These are phyloP conservation scores for Brachyalestes nurse DNA, from an alignment of 2,797 vertebrate genomes.

Conservation along the genomic window DNA sequence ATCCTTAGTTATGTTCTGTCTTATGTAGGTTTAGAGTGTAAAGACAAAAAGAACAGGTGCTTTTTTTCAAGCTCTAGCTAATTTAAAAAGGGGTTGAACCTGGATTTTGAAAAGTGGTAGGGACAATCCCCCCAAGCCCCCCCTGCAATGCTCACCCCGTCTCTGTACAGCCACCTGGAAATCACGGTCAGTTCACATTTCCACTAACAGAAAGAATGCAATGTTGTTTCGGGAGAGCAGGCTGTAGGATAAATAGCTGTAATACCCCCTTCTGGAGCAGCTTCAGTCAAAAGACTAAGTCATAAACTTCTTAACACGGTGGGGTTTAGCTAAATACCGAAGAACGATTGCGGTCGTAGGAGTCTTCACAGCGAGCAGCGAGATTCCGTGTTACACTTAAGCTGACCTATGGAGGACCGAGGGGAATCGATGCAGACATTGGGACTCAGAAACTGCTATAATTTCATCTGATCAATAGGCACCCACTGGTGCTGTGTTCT, in stretches of 20 bases:
- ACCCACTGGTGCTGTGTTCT: slow-evolving; percentile 9
- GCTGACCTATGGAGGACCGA: slow-evolving; percentile 24
- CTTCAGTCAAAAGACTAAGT: background rate
- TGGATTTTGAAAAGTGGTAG: too few species aligned
- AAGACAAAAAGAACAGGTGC: too few species aligned
- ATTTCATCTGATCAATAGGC: slow-evolving; percentile 38
- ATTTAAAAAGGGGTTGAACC: too few species aligned
- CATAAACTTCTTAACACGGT: background rate
- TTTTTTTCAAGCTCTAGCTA: too few species aligned
- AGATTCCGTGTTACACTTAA: background rate
- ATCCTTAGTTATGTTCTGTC: too few species aligned
- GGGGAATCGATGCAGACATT: slow-evolving; percentile 19
- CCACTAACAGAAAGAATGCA: background rate
- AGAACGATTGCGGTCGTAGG: background rate
- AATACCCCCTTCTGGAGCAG: background rate
- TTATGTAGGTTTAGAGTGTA: too few species aligned
- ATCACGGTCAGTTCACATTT: background rate
- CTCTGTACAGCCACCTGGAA: background rate
- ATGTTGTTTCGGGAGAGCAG: too few species aligned
- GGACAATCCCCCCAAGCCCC: too few species aligned
- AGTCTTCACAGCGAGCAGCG: background rate
- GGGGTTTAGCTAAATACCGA: background rate
- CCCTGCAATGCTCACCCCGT: background rate
- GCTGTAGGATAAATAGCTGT: background rate
- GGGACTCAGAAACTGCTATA: slow-evolving; percentile 9